These are phyloP conservation scores for Phalanger gymnotis DNA, from an alignment of 2,797 vertebrate species.

Conservation along the genomic window DNA sequence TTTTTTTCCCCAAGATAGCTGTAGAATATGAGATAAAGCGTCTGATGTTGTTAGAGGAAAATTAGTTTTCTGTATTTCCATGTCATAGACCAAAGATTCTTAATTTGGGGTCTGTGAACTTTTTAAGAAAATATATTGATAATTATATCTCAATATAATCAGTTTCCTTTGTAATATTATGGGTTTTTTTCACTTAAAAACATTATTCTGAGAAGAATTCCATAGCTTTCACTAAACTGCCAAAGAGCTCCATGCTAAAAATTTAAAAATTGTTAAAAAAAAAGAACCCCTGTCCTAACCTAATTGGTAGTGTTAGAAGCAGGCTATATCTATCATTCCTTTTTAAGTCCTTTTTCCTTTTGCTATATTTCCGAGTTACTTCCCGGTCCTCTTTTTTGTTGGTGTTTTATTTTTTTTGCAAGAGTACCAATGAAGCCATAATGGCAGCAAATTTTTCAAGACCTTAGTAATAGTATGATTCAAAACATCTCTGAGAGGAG, in stretches of 20 bases:
- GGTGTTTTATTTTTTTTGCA: not conserved
- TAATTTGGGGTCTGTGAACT: not conserved
- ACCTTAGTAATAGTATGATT: constrained; percentile 21
- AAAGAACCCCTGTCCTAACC: not conserved
- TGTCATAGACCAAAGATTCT: not conserved
- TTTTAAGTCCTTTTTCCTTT: constrained; percentile 34
- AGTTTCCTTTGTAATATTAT: not conserved
- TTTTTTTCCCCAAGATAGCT: not conserved
- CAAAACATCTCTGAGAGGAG: constrained; percentile 14
- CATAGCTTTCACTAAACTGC: not conserved
- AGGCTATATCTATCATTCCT: not conserved
- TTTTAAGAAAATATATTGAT: not conserved
- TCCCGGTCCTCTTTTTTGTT: not conserved
- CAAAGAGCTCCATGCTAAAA: not conserved
- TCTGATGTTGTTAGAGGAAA: not conserved
- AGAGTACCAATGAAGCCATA: constrained; percentile 28
- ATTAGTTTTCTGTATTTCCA: constrained; percentile 1
- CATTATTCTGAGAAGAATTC: not conserved
- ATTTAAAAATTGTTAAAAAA: not conserved
- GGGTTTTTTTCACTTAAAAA: not conserved
- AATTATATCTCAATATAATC: not conserved
- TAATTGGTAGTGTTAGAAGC: not conserved
- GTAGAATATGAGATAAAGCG: constrained; percentile 14
- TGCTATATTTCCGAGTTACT: not conserved
- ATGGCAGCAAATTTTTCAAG: constrained; percentile 28